These are phyloP conservation scores for Trichomycterus rosablanca DNA, from an alignment of 2,113 vertebrate genomes.

Conservation along the genomic window DNA sequence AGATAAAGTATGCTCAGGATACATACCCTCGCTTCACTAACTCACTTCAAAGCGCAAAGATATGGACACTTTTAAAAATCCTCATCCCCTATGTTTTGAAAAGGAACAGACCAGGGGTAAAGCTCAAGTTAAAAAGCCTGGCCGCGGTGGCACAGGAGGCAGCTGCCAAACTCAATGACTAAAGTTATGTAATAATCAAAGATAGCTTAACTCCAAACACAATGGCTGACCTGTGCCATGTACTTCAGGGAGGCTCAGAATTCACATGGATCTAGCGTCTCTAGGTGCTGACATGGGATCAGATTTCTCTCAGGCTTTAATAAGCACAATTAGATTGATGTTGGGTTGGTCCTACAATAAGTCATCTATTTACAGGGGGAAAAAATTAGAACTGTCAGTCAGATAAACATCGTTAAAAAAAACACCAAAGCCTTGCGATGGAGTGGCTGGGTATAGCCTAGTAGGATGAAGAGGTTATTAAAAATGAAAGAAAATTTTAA, in stretches of 20 bases:
- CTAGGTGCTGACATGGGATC: background rate
- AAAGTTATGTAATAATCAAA: constrained; percentile 42
- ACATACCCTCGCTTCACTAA: constrained; percentile 21
- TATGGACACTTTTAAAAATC: constrained; percentile 21
- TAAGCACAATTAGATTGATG: constrained; percentile 4
- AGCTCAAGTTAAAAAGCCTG: constrained; percentile 22
- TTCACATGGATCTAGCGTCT: background rate
- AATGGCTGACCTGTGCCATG: constrained; percentile 17
- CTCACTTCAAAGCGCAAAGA: constrained; percentile 31
- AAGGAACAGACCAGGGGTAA: background rate
- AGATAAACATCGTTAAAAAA: too few species aligned
- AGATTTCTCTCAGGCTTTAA: constrained; percentile 5
- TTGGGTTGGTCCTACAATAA: background rate
- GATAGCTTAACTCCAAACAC: constrained; percentile 10
- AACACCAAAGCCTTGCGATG: too few species aligned
- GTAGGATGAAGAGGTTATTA: too few species aligned
- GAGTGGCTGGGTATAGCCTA: too few species aligned
- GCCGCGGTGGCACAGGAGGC: constrained; percentile 24
- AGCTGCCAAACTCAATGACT: constrained; percentile 11
- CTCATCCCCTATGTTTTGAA: constrained; percentile 29
- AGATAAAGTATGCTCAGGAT: constrained; percentile 2
- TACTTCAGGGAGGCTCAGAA: background rate
- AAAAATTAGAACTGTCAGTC: too few species aligned
- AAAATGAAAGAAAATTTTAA: too few species aligned
- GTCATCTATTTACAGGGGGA: background rate